phyloP scores from a whole-genome alignment of 2,888 invertebrate species.

The Deilephila elpenor region DNA sequence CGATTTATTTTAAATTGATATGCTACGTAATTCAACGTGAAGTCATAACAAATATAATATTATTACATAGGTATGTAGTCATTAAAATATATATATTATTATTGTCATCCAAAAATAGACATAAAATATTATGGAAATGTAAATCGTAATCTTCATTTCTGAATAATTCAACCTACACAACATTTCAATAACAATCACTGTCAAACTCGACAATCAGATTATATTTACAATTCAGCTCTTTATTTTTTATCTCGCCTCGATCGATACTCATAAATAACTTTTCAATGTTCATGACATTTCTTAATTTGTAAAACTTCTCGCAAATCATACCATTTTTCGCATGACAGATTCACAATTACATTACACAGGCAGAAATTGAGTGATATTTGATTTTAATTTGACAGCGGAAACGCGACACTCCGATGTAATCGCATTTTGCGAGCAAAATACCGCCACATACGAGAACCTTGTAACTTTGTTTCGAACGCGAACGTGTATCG shows the following conservation, averaged over 20 bases:
- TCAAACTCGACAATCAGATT: neutral
- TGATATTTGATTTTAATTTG: constrained; percentile 25
- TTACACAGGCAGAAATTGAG: constrained; percentile 18
- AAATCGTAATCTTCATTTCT: neutral
- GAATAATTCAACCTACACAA: neutral
- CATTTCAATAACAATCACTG: neutral
- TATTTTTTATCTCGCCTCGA: neutral
- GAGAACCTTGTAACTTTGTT: constrained; percentile 13
- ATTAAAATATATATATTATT: too few relatives aligned
- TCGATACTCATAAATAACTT: neutral
- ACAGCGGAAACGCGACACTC: constrained; percentile 15
- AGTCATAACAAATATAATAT: too few relatives aligned
- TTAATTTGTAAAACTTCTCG: constrained; percentile 33
- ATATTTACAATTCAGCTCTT: neutral
- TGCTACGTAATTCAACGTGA: too few relatives aligned
- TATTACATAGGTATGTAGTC: too few relatives aligned
- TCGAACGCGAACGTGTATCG: neutral
- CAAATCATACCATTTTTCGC: constrained; percentile 33
- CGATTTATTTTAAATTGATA: too few relatives aligned
- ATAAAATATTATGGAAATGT: neutral
- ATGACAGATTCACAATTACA: constrained; percentile 13
- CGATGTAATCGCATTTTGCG: constrained; percentile 14
- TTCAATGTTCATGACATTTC: neutral
- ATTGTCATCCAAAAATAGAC: too few relatives aligned
- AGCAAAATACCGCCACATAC: neutral